Base-by-base conservation (phyloP, 2,888 invertebrate genomes). In the Andrena dorsata region DNA sequence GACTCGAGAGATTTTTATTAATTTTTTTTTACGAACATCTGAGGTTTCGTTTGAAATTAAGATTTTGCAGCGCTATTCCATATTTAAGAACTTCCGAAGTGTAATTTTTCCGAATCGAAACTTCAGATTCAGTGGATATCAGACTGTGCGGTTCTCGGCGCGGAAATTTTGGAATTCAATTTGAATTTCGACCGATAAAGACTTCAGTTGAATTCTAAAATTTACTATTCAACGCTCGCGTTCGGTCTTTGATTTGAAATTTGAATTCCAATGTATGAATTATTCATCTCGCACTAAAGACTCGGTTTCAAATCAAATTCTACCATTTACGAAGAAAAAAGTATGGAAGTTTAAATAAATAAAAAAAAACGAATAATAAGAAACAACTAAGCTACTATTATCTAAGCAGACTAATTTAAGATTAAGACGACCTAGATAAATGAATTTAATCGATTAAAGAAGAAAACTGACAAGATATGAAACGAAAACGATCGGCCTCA, bases 371-470 rank as follows among this genome's bases (percentile, higher is more conserved):
- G 79, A 80, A 78, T 41, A 66, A 72, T 80, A 80, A 72, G 51
- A 80, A 80, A 73, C 68, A 80, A 83, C 86, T 80, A 79, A 83
- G 73, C 85, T 85, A 85, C 72, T 85, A 83, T 85, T 86, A 85
- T 85, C 85, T 85, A 85, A 85, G 86, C 87, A 88, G 86, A 75
- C 65, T 83, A 83, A 78, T 75, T 61, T 61, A 84, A 85, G 69
- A 86, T 82, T 76, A 79, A 73, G 70, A 83, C 73, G 68, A 87
- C 80, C 68, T 81, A 81, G 80, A 74, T 81, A 79, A 81, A 80
- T 80, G 80, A 80, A 79, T 81, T 78, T 80, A 81, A 80, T 81
- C 74, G 73, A 80, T 65, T 47, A 66, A 77, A 58, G 35, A 35
- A 69, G 13, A 23, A 53, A 32, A 28, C 35, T 30, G 28, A 60